phyloP scores from a whole-genome alignment of 2,113 vertebrate species.

The Ammospiza caudacuta region DNA sequence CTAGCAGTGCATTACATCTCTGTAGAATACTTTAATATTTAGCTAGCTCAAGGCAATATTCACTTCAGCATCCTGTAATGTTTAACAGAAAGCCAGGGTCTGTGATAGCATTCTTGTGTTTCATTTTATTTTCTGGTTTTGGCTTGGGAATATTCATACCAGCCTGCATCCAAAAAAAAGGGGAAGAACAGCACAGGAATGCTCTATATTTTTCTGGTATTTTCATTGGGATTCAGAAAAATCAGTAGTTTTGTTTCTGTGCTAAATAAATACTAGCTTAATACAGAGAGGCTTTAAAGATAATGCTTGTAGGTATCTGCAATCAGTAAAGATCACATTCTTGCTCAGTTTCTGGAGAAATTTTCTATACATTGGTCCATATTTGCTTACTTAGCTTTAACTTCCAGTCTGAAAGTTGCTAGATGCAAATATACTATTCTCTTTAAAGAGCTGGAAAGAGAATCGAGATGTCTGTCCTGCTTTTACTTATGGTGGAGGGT shows the following conservation, averaged over 20 bases:
- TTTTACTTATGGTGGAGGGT: background rate
- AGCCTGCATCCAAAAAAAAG: background rate
- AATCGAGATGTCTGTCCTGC: background rate
- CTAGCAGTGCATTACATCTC: background rate
- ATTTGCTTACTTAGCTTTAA: background rate
- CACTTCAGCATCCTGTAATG: background rate
- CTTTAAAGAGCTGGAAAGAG: background rate
- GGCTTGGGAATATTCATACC: background rate
- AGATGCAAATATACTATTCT: background rate
- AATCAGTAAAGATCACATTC: background rate
- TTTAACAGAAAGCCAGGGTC: background rate
- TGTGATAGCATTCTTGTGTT: background rate
- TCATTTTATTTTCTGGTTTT: background rate
- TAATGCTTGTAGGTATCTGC: background rate
- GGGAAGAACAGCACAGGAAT: background rate
- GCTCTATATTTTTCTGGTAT: background rate
- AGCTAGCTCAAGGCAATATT: slow-evolving; percentile 1
- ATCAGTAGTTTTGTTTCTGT: background rate
- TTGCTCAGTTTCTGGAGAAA: background rate
- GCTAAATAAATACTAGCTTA: background rate
- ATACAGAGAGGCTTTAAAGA: background rate
- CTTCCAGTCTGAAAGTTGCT: background rate
- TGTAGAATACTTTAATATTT: slow-evolving; percentile 5
- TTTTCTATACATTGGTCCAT: background rate
- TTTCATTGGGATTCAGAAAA: background rate